Conservation (phyloP, 2,113 vertebrate genomes). For the Lanius ludovicianus region DNA sequence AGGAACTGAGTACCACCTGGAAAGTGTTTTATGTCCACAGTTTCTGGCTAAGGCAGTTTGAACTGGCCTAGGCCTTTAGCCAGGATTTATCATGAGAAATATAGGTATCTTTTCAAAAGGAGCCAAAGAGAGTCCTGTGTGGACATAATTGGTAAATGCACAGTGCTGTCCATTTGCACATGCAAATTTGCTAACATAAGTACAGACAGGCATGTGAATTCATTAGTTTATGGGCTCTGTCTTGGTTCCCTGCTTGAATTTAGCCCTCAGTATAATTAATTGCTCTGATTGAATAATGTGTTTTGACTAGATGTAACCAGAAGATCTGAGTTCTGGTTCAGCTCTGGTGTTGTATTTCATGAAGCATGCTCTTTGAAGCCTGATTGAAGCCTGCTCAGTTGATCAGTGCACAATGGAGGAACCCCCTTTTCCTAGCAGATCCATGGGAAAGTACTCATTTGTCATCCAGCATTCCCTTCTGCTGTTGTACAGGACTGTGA, state of each 20-base stretch:
- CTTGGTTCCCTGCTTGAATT: background rate
- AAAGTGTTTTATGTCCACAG: conserved; percentile 15
- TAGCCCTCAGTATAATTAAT: background rate
- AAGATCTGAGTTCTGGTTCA: background rate
- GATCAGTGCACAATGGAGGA: background rate
- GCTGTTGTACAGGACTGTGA: background rate
- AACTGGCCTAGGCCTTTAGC: conserved; percentile 1
- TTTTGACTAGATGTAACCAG: background rate
- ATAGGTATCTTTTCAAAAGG: conserved; percentile 18
- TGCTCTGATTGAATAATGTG: background rate
- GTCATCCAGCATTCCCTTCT: background rate
- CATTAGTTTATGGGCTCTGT: background rate
- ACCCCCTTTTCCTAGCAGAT: background rate
- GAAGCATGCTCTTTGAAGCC: rapidly evolving
- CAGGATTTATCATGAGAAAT: conserved; percentile 41
- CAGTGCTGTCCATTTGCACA: background rate
- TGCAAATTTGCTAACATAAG: conserved; percentile 23
- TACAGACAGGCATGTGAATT: background rate
- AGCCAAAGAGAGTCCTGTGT: background rate
- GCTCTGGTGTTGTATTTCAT: background rate
- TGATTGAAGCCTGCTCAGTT: background rate
- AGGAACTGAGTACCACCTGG: conserved; percentile 17
- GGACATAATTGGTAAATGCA: background rate
- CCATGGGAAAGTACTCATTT: background rate
- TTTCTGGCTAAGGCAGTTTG: background rate